These are phyloP conservation scores for Lophius piscatorius DNA, from an alignment of 2,113 vertebrate genomes.

Conservation along the genomic window DNA sequence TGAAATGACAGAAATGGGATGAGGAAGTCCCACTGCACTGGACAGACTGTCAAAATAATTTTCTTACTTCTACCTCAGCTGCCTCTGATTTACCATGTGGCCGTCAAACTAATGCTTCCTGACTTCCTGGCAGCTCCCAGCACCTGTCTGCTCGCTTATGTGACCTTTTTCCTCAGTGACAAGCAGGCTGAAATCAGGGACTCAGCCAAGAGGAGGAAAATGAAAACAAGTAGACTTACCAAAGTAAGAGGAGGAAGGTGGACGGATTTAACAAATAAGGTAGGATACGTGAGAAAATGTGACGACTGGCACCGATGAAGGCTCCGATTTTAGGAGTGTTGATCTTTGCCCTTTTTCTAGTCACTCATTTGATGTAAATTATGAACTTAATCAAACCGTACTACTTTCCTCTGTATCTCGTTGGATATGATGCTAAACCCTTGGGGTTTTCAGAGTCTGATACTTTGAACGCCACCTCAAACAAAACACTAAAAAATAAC, in stretches of 20 bases:
- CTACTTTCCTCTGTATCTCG: background rate
- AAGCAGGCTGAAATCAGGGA: slow-evolving; percentile 20
- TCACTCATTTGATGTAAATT: slow-evolving; percentile 4
- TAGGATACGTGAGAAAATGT: slow-evolving; percentile 14
- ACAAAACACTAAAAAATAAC: too few species aligned
- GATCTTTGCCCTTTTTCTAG: slow-evolving; percentile 22
- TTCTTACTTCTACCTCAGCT: slow-evolving; percentile 23
- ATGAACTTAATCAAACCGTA: background rate
- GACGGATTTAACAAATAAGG: slow-evolving; percentile 13
- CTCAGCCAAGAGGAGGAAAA: slow-evolving; percentile 3
- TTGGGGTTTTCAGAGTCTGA: background rate
- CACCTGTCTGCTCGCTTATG: slow-evolving; percentile 35
- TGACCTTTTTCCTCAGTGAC: slow-evolving; percentile 13
- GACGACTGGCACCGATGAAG: slow-evolving; percentile 7
- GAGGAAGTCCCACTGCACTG: slow-evolving; percentile 23
- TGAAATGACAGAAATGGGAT: slow-evolving; percentile 1
- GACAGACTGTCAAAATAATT: slow-evolving; percentile 39
- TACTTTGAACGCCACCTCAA: too few species aligned
- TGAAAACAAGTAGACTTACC: slow-evolving; percentile 15
- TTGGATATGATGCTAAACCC: background rate
- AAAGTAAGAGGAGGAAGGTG: background rate
- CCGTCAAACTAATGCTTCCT: slow-evolving; percentile 6
- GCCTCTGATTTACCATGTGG: slow-evolving; percentile 50
- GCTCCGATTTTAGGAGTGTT: slow-evolving; percentile 19
- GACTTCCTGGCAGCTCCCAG: slow-evolving; percentile 8